A percentile compares a stretch with the other conserved stretches of the same genome.
Evolutionary conservation across 2,888 invertebrate genomes (phyloP).

Genomic region (Lypha dubia): DNA sequence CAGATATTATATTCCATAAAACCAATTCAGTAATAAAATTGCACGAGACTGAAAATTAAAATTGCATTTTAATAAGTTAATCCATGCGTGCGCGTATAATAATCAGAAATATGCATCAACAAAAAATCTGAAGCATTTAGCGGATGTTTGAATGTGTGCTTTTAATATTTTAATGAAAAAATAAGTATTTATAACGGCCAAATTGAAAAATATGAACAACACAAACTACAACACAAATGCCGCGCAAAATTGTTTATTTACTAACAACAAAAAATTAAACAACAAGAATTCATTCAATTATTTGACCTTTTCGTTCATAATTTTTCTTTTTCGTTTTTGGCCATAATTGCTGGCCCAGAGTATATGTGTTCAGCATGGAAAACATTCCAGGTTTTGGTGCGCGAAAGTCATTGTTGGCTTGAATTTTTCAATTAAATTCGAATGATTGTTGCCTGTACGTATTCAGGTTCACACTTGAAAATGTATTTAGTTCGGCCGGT

Average conservation of each 20-base stretch:
- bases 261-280: conserved; percentile 45
- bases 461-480: conserved; percentile 48
- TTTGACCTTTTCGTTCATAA: conserved; percentile 59
- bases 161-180: conserved; percentile 63
- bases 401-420: conserved; percentile 15
- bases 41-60: conserved; percentile 81
- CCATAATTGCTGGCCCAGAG: conserved; percentile 18
- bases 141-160: background rate
- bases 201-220: conserved; percentile 30
- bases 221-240: conserved; percentile 2
- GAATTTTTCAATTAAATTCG: conserved; percentile 63
- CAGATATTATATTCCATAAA: conserved; percentile 75
- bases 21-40: conserved; percentile 82
- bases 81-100: conserved; percentile 78
- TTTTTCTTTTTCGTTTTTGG: conserved; percentile 9
- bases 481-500: conserved; percentile 4
- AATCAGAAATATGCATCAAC: conserved; percentile 57
- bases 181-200: conserved; percentile 59
- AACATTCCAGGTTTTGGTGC: conserved; percentile 5
- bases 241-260: conserved; percentile 64
- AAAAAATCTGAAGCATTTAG: conserved; percentile 12
- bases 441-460: conserved; percentile 61
- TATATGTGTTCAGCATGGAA: conserved; percentile 1
- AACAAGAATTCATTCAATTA: conserved; percentile 64
- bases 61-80: conserved; percentile 83